Base-by-base conservation (phyloP, 2,113 vertebrate species). In the Motacilla alba region DNA sequence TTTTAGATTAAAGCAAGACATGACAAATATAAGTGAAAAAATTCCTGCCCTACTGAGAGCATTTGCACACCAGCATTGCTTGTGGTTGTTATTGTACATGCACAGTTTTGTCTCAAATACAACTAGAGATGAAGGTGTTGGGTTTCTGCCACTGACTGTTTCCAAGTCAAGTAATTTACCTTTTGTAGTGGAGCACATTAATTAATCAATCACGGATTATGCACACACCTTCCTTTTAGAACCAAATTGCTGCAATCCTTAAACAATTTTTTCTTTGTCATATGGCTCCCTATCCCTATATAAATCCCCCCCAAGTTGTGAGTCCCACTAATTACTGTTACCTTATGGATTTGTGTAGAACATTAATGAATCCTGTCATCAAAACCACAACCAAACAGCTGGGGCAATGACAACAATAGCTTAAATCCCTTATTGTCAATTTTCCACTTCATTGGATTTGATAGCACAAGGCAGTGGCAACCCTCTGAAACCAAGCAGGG, bases 391-490 rank as follows among this genome's bases (percentile, higher is more conserved):
- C 94, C 58, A 50, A 91, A 76, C 75, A 91, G 87, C 89, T 83
- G 72, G 24, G 60, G 47, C 79, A 86, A 20, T 1, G 66, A 41
- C 56, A 93, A 90, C 68, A 88, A 88, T 27, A 56, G 52, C 80
- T 88, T 56, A 46, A 93, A 80, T 22, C 78, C 87, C 72, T 69
- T 55, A 77, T 64, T 88, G 72, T 78, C 93, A 52, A 75, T 96
- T 92, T 95, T 92, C 90, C 85, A 77, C 90, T 86, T 80, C 82
- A 80, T 7, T 95, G 91, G 59, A 90, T 92, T 62, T 35, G 90
- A 67, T 76, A 58, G 44, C 89, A 78, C 43, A 14, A 89, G 83
- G 17, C 86, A 66, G 63, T 15, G 22, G 58, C 58, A 77, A 39
- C 53, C 31, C 92, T 21, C 64, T 15, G 55, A 67, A 92, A 92